phyloP scores from a whole-genome alignment of 2,113 vertebrate genomes.

The Xenopus tropicalis region UCB_Xtro_10.0 CM004446.2:53223501-53224000 shows the following conservation, averaged over 20 bases:
- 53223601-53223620: slow-evolving; percentile 66
- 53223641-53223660: slow-evolving; percentile 35
- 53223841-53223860: slow-evolving; percentile 24
- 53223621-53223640: slow-evolving; percentile 58
- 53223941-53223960: slow-evolving; percentile 20
- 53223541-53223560: slow-evolving; percentile 81
- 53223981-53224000: slow-evolving; percentile 25
- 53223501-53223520: slow-evolving; percentile 83
- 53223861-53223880: slow-evolving; percentile 28
- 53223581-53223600: slow-evolving; percentile 65
- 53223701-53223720: slow-evolving; percentile 19
- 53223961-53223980: slow-evolving; percentile 32
- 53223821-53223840: slow-evolving; percentile 10
- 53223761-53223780: background rate
- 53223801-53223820: slow-evolving; percentile 19
- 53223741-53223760: background rate
- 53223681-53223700: background rate
- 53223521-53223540: slow-evolving; percentile 72
- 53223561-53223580: slow-evolving; percentile 81
- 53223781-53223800: slow-evolving; percentile 2
- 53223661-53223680: slow-evolving; percentile 37
- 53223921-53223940: slow-evolving; percentile 36
- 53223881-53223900: slow-evolving; percentile 30
- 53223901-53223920: slow-evolving; percentile 22
- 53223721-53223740: background rate